A percentile compares a stretch with the other conserved stretches of the same genome.
phyloP scores from a whole-genome alignment of 2,113 vertebrate species.

The Boulengeromyrus knoepffleri region DNA sequence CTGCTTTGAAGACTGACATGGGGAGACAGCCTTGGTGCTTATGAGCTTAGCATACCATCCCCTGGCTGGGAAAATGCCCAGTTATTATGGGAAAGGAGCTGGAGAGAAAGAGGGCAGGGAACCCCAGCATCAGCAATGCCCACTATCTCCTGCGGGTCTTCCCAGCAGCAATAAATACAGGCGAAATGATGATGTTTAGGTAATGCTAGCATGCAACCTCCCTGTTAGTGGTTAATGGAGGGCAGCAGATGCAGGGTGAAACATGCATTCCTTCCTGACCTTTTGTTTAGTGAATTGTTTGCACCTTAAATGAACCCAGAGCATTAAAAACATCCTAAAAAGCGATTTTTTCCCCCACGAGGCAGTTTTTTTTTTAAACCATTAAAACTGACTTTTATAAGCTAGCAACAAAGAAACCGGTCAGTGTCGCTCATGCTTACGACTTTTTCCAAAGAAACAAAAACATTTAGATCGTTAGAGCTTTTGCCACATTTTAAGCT shows the following conservation, averaged over 20 bases:
- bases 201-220: background rate
- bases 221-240: background rate
- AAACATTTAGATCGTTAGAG: conserved; percentile 28
- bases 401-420: background rate
- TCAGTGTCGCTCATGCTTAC: background rate
- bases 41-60: background rate
- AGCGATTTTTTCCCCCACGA: background rate
- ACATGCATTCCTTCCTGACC: background rate
- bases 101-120: background rate
- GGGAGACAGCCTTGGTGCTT: background rate
- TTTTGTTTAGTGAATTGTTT: background rate
- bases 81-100: background rate
- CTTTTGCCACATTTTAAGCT: conserved; percentile 32
- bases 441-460: conserved; percentile 31
- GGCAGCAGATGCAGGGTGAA: background rate
- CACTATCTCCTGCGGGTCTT: background rate
- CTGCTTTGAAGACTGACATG: background rate
- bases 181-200: background rate
- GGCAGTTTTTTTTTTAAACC: background rate
- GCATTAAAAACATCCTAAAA: background rate
- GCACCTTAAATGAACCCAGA: background rate
- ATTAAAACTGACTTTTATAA: background rate
- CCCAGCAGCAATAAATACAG: background rate
- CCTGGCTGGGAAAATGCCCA: background rate
- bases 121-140: background rate